A percentile compares a stretch with the other conserved stretches of the same genome.
phyloP scores from a whole-genome alignment of 1,140 invertebrate species.

The Acromyrmex echinatior region DNA sequence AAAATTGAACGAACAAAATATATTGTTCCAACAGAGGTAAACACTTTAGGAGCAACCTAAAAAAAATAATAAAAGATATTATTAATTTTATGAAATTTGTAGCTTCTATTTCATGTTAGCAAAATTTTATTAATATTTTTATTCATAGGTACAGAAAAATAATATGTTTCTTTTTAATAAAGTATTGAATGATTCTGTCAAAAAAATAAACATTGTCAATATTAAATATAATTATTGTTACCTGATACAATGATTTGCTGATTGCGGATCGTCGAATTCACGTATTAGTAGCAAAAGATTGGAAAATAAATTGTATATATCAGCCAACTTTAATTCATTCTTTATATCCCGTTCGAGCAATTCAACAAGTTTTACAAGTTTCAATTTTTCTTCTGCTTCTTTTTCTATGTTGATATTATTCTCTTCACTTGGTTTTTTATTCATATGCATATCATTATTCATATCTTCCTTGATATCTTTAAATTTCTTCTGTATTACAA shows the following conservation, averaged over 20 bases:
- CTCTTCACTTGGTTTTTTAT: neutral
- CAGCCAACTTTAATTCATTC: slow-evolving; percentile 85
- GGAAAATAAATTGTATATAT: slow-evolving; percentile 80
- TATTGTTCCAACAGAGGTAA: slow-evolving; percentile 94
- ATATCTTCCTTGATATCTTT: slow-evolving; percentile 87
- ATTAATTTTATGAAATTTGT: slow-evolving; percentile 26
- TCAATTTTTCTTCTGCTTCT: slow-evolving; percentile 82
- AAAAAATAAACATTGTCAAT: neutral
- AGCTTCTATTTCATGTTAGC: neutral
- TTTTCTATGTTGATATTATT: slow-evolving; percentile 84
- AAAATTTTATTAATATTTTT: slow-evolving; percentile 29
- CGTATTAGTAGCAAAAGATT: slow-evolving; percentile 69
- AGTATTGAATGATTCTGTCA: neutral
- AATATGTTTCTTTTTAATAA: neutral
- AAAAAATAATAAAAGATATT: slow-evolving; percentile 32
- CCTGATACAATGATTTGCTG: slow-evolving; percentile 61
- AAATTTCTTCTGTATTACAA: slow-evolving; percentile 90
- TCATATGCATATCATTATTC: neutral
- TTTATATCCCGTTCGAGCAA: slow-evolving; percentile 88
- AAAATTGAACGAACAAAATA: slow-evolving; percentile 91
- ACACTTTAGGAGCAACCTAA: slow-evolving; percentile 79
- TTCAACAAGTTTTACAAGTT: slow-evolving; percentile 86
- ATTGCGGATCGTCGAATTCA: slow-evolving; percentile 59
- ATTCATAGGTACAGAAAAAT: slow-evolving; percentile 14
- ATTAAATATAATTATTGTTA: slow-evolving; percentile 49